Evolutionary conservation across 2,113 vertebrate species (phyloP).

Genomic region (Pseudopodoces humilis): DNA sequence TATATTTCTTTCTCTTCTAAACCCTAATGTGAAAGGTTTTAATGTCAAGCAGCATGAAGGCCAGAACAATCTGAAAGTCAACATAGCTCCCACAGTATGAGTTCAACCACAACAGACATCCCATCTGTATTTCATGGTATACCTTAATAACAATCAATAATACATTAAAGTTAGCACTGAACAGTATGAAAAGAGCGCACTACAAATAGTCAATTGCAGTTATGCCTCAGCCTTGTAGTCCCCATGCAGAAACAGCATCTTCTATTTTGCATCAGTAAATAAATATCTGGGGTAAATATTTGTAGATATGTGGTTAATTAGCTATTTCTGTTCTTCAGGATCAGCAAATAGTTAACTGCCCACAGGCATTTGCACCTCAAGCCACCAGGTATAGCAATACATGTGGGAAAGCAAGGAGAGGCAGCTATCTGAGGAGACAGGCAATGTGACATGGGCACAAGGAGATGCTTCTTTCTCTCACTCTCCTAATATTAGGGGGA

Average conservation of each 20-base stretch:
- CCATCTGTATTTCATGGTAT: slow-evolving; percentile 26
- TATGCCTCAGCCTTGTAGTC: not conserved
- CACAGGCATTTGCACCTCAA: not conserved
- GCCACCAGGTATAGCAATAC: not conserved
- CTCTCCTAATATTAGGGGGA: not conserved
- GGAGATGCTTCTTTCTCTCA: not conserved
- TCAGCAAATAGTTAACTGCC: not conserved
- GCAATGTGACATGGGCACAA: not conserved
- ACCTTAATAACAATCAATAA: slow-evolving; percentile 58
- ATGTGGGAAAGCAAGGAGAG: not conserved
- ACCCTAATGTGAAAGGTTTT: slow-evolving; percentile 16
- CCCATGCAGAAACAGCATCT: not conserved
- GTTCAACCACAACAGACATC: not conserved
- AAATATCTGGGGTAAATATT: not conserved
- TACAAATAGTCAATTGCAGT: not conserved
- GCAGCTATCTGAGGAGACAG: not conserved
- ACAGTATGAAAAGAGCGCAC: not conserved
- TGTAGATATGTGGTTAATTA: not conserved
- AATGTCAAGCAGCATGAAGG: slow-evolving; percentile 24
- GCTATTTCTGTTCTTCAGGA: not conserved
- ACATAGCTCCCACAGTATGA: slow-evolving; percentile 36
- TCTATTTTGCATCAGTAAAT: not conserved
- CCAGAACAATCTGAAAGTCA: slow-evolving; percentile 23
- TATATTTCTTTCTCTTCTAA: not conserved
- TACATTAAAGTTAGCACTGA: slow-evolving; percentile 26